Evolutionary conservation across 2,113 vertebrate genomes (phyloP).

Genomic region (Morone saxatilis): DNA sequence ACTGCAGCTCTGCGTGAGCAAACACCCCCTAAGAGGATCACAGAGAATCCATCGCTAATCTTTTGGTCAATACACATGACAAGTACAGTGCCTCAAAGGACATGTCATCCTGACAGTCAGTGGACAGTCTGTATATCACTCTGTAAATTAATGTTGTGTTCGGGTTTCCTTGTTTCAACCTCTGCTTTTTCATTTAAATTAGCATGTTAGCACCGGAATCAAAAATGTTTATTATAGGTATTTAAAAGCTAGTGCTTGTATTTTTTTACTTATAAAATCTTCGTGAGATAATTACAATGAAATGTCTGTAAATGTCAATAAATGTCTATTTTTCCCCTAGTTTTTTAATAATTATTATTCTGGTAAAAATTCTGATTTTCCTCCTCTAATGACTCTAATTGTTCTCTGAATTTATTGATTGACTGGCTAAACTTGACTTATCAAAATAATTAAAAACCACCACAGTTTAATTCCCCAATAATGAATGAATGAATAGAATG

Average conservation of each 20-base stretch:
- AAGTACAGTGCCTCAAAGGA: conserved; percentile 69
- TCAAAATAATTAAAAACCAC: background rate
- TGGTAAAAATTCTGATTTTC: background rate
- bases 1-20: conserved; percentile 57
- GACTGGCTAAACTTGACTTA: background rate
- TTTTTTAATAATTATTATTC: background rate
- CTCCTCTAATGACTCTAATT: background rate
- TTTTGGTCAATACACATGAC: conserved; percentile 73
- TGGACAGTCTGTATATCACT: conserved; percentile 27
- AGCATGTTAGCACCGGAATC: background rate
- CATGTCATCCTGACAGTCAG: conserved; percentile 46
- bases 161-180: background rate
- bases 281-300: background rate
- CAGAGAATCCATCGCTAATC: conserved; percentile 76
- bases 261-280: background rate
- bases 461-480: background rate
- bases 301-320: background rate
- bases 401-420: no score
- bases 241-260: background rate
- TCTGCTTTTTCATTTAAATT: background rate
- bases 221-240: background rate
- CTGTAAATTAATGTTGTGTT: background rate
- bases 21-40: conserved; percentile 78
- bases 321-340: background rate
- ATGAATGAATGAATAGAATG: no score